Percentiles rank a stretch among this genome's conserved stretches.
These are phyloP conservation scores for Silurus glanis DNA, from an alignment of 2,113 vertebrate species.

Conservation along the genomic window DNA sequence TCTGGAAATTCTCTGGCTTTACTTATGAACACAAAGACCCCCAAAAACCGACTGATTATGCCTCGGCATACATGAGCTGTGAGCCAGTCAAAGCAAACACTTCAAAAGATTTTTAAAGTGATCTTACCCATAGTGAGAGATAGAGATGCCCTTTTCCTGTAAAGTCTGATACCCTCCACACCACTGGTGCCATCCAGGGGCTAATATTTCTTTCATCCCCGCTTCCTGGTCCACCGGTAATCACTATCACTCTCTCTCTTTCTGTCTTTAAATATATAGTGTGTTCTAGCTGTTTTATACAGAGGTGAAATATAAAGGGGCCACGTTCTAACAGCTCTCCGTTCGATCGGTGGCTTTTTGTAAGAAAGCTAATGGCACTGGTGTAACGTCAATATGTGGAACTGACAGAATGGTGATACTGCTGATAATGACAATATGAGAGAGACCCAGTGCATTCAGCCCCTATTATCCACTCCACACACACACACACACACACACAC, in stretches of 20 bases:
- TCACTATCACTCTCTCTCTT: background rate
- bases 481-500: slow-evolving; percentile 39
- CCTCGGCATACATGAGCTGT: background rate
- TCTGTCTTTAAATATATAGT: background rate
- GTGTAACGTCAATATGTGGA: slow-evolving; percentile 13
- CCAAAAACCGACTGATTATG: background rate
- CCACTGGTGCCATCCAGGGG: slow-evolving; percentile 61
- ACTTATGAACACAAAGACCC: background rate
- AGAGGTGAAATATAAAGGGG: background rate
- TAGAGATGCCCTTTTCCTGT: slow-evolving; percentile 58
- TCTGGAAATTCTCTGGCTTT: background rate
- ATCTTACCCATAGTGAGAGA: slow-evolving; percentile 73
- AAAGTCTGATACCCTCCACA: slow-evolving; percentile 54
- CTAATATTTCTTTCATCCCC: slow-evolving; percentile 49
- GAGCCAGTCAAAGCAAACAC: background rate
- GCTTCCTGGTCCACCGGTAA: slow-evolving; percentile 6
- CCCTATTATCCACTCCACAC: slow-evolving; percentile 27
- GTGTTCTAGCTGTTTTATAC: background rate
- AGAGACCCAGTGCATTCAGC: slow-evolving; percentile 68
- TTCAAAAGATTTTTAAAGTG: background rate
- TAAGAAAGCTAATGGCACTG: background rate
- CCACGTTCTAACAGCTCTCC: background rate
- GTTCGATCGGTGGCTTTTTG: slow-evolving; percentile 7
- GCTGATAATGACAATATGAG: slow-evolving; percentile 50
- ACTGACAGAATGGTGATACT: slow-evolving; percentile 38